These are phyloP conservation scores for Sebastes iracundus DNA, from an alignment of 2,797 vertebrate species.

Conservation along the genomic window DNA sequence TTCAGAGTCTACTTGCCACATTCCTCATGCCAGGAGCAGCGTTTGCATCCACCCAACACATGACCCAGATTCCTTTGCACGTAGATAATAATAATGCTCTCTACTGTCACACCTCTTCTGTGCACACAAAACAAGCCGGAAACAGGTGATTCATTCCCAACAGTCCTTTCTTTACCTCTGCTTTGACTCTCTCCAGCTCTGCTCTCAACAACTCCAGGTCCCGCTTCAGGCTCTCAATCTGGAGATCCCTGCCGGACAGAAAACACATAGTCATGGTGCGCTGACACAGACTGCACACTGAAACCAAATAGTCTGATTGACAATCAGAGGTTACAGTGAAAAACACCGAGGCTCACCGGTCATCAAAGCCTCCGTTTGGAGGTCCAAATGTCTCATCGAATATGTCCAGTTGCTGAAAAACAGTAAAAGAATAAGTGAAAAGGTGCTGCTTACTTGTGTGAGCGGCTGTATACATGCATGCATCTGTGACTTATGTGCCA, in stretches of 20 bases:
- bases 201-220: constrained; percentile 88
- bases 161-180: constrained; percentile 84
- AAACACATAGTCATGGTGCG: constrained; percentile 4
- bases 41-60: constrained; percentile 64
- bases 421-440: background rate
- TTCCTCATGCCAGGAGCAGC: constrained; percentile 63
- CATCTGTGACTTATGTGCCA: background rate
- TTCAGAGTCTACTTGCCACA: constrained; percentile 64
- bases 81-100: constrained; percentile 37
- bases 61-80: constrained; percentile 62
- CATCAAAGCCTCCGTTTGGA: constrained; percentile 90
- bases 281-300: background rate
- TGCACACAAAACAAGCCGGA: background rate
- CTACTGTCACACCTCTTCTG: background rate
- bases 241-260: constrained; percentile 86
- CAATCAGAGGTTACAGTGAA: background rate
- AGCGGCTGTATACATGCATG: background rate
- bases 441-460: background rate
- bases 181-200: constrained; percentile 92
- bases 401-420: constrained; percentile 82
- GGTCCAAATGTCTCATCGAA: constrained; percentile 95
- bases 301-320: background rate
- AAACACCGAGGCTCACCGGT: constrained; percentile 78
- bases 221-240: constrained; percentile 90
- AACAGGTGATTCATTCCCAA: background rate